Base-by-base conservation (phyloP, 2,797 vertebrate species). In the Staurois parvus region DNA sequence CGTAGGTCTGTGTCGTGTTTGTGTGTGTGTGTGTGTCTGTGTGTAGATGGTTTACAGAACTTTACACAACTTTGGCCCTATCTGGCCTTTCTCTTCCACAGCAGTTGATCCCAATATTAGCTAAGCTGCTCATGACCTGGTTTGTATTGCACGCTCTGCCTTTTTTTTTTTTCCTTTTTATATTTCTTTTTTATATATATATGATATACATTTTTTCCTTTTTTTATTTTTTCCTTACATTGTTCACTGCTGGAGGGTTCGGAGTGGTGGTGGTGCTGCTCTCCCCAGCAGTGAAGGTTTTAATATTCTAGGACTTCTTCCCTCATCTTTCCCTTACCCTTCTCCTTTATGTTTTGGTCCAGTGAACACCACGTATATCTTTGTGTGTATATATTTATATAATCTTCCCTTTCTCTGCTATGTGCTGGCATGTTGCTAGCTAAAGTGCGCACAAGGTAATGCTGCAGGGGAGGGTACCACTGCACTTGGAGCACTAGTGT, bases 141-240 rank as follows among this genome's bases (percentile, higher is more conserved):
- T 99, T 99, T 99, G 98, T 99, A 99, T 99, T 99, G 98, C 98
- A 98, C 97, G 97, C 96, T 99, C 98, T 98, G 97, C 97, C 97
- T 98, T 97, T 96, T 97, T 95, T 94, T 79, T 94, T 92, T 93
- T 37, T 37, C 5, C 92, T 92, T 94, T 94, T 94, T 93, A 94
- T 92, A 93, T 89, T 89, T 75, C 90, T 88, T 89, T 45, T 85
- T 19, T 84, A 29, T 81, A 79, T 81, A 81, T 81, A 85, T 85
- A 24, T 81, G 59, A 85, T 70, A 77, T 37, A 56, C 48, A 62
- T 84, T 52, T 48, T 72, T 72, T n/a, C n/a, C 37, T 2, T 81
- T 67, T 13, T 72, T 24, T 78, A 19, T 52, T 68, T 70, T 77
- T 77, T 83, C n/a, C 52, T 78, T 37, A 28, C 37, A 29, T 73